Evolutionary conservation across 2,797 vertebrate species (phyloP).

Genomic region (Eremophila alpestris): DNA sequence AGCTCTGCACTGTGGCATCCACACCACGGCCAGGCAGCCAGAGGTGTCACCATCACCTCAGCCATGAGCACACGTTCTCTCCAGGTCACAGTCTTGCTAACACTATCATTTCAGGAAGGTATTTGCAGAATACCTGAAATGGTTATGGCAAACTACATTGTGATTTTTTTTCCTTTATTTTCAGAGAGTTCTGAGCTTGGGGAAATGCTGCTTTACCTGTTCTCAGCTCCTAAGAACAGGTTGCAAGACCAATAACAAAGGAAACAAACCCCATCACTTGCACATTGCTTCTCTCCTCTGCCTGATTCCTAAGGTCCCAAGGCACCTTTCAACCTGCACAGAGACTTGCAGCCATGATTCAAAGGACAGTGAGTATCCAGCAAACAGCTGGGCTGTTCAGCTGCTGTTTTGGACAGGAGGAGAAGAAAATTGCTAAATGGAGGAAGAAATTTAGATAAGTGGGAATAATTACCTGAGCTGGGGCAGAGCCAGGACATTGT

Average conservation of each 20-base stretch:
- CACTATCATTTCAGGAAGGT: background rate
- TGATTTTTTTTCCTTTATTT: constrained; percentile 5
- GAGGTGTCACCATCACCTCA: background rate
- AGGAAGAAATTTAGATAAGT: constrained; percentile 53
- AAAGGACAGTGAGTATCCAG: background rate
- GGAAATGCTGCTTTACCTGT: background rate
- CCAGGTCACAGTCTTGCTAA: background rate
- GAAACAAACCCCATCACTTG: background rate
- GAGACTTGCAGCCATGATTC: background rate
- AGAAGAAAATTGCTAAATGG: constrained; percentile 32
- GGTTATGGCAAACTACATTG: background rate
- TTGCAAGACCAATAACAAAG: background rate
- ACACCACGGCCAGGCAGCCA: background rate
- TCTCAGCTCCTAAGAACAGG: background rate
- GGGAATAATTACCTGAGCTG: constrained; percentile 47
- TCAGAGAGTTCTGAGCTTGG: background rate
- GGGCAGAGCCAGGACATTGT: background rate
- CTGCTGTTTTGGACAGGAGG: background rate
- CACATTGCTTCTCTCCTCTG: background rate
- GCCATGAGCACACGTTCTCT: accelerated
- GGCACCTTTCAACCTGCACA: background rate
- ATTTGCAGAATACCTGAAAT: background rate
- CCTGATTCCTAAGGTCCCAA: background rate
- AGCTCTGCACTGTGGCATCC: background rate
- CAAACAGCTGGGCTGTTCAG: background rate